A percentile compares a stretch with the other conserved stretches of the same genome.
Conservation (phyloP, 2,888 invertebrate species). For the Helleia helle region DNA sequence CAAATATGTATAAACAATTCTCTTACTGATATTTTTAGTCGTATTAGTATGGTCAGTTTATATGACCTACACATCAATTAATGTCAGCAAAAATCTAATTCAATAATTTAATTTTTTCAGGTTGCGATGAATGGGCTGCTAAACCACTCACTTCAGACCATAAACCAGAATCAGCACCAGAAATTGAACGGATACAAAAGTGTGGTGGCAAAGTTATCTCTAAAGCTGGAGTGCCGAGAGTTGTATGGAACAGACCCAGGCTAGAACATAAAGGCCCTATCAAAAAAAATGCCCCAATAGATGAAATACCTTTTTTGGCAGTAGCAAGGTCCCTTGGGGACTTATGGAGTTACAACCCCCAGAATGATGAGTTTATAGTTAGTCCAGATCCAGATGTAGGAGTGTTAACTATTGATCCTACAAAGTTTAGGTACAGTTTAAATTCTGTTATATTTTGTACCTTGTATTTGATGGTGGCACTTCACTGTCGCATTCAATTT, state of each 20-base stretch:
- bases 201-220: slow-evolving; percentile 84
- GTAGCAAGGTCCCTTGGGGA: slow-evolving; percentile 97
- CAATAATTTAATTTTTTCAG: no score
- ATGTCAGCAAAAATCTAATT: no score
- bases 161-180: slow-evolving; percentile 92
- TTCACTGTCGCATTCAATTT: no score
- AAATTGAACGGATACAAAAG: slow-evolving; percentile 86
- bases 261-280: slow-evolving; percentile 88
- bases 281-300: slow-evolving; percentile 89
- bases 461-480: no score
- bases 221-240: slow-evolving; percentile 91
- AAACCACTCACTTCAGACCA: slow-evolving; percentile 92
- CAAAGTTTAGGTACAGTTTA: slow-evolving; percentile 71
- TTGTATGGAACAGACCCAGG: slow-evolving; percentile 96
- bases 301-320: slow-evolving; percentile 96
- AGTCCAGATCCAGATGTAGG: slow-evolving; percentile 97
- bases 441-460: background rate
- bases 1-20: no score
- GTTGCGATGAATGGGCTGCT: slow-evolving; percentile 83
- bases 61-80: no score
- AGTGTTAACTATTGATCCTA: slow-evolving; percentile 86
- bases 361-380: slow-evolving; percentile 94
- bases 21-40: no score
- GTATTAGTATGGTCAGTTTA: no score
- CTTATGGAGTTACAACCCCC: slow-evolving; percentile 97